A percentile compares a stretch with the other conserved stretches of the same genome.
Evolutionary conservation across 2,113 vertebrate genomes (phyloP).

Genomic region (Hyaena hyaena): DNA sequence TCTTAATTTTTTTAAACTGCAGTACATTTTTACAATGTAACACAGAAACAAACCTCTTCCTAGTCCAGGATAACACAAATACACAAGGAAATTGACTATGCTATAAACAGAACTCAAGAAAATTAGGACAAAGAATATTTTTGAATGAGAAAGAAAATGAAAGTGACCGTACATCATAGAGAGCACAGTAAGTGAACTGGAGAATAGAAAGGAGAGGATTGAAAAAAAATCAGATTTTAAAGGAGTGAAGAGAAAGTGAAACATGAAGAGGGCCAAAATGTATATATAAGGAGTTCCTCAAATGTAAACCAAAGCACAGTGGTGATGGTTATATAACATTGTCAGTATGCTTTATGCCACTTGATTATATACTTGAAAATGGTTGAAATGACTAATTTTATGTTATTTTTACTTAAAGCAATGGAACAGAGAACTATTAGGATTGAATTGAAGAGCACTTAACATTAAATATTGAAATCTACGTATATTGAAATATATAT

Average conservation of each 20-base stretch:
- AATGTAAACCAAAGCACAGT: background rate
- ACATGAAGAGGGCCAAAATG: background rate
- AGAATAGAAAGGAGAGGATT: background rate
- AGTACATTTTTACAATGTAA: too few species aligned
- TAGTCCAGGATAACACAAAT: too few species aligned
- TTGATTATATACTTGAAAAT: background rate
- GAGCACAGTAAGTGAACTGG: background rate
- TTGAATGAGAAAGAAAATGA: background rate
- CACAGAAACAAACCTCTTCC: too few species aligned
- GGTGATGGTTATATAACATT: background rate
- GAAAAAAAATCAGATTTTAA: background rate
- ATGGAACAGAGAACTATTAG: background rate
- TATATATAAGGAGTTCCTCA: background rate
- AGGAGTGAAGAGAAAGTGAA: background rate
- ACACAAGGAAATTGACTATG: too few species aligned
- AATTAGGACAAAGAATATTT: background rate
- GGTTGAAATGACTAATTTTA: background rate
- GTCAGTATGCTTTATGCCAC: background rate
- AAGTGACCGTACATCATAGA: background rate
- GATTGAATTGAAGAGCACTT: background rate
- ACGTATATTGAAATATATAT: background rate
- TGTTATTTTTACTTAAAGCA: background rate
- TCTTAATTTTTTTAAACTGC: too few species aligned
- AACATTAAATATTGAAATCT: background rate
- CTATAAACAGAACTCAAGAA: too few species aligned